Base-by-base conservation (phyloP, 2,113 vertebrate genomes). In the Glareola pratincola region DNA sequence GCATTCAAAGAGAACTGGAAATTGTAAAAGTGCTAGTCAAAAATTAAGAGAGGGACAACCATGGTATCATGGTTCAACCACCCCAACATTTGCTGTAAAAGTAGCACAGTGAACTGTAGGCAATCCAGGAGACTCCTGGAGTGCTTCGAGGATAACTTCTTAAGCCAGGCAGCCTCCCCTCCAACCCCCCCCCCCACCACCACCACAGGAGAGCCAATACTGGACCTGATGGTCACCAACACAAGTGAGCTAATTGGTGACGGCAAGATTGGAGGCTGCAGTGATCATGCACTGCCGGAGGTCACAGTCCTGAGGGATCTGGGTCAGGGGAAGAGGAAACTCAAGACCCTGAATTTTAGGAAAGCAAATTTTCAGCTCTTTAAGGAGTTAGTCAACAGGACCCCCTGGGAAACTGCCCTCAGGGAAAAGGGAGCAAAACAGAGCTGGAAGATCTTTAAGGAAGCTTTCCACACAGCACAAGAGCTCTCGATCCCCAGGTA, bases 101-200 rank as follows among this genome's bases (percentile, higher is more conserved):
- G 10, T 59, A 68, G 7, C 37, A 43, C 2, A 1, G 10, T 1
- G 2, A 68, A 26, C 24, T 32, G 26, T 7, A 43, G 20, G 8
- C 36, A 51, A 68, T 20, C 20, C 53, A 67, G 23, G 18, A 47
- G 13, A 3, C 18, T 75, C 29, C 27, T 14, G 34, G 39, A 75
- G 6, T 34, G 14, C 23, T 18, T 2, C 8, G 22, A 34, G n/a
- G 50, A n/a, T 57, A 34, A 74, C 22, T 27, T 75, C 13, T 45
- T 34, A 66, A 47, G 16, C 13, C 59, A 85, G 22, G 5, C 27
- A n/a, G n/a, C n/a, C n/a, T n/a, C n/a, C n/a, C n/a, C n/a, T n/a
- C n/a, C n/a, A n/a, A n/a, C n/a, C n/a, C n/a, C n/a, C n/a, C n/a
- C n/a, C n/a, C n/a, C n/a, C n/a, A n/a, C n/a, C n/a, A n/a, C n/a